A percentile compares a stretch with the other conserved stretches of the same genome.
Evolutionary conservation across 2,113 vertebrate genomes (phyloP).

Genomic region (Alces alces): DNA sequence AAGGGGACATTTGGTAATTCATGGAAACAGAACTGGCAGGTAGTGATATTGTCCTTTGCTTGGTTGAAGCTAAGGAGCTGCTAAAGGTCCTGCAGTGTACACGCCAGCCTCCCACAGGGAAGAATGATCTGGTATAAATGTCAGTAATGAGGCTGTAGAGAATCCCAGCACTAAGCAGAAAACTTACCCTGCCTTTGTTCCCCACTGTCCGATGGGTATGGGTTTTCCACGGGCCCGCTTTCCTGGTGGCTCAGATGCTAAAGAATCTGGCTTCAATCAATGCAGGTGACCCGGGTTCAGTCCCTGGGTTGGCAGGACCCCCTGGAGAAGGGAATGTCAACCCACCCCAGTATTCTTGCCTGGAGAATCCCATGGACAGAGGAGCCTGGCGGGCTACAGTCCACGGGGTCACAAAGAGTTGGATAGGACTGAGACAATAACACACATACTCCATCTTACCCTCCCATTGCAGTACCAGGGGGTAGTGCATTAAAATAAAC

Average conservation of each 20-base stretch:
- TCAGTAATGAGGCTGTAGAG: not conserved
- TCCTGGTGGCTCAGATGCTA: not conserved
- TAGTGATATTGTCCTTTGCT: not conserved
- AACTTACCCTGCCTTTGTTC: conserved; percentile 37
- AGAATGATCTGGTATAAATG: not conserved
- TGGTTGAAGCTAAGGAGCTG: not conserved
- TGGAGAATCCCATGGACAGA: not conserved
- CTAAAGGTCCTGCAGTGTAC: rapidly evolving
- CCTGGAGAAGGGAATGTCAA: not conserved
- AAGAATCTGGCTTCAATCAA: not conserved
- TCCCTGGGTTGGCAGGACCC: not conserved
- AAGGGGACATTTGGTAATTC: not conserved
- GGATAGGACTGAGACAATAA: not conserved
- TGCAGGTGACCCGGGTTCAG: not conserved
- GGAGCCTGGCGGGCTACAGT: not conserved
- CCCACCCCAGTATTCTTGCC: not conserved
- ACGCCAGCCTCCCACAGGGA: not conserved
- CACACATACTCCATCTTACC: not conserved
- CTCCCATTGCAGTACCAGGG: not conserved
- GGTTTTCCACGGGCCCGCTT: not conserved
- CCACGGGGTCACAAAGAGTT: not conserved
- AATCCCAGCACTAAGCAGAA: not conserved
- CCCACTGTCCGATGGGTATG: not conserved
- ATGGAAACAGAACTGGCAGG: not conserved
- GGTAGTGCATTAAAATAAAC: not conserved